Percentiles rank a stretch among this genome's conserved stretches.
Evolutionary conservation across 2,797 vertebrate genomes (phyloP).

Genomic region (Pelochelys cantorii): DNA sequence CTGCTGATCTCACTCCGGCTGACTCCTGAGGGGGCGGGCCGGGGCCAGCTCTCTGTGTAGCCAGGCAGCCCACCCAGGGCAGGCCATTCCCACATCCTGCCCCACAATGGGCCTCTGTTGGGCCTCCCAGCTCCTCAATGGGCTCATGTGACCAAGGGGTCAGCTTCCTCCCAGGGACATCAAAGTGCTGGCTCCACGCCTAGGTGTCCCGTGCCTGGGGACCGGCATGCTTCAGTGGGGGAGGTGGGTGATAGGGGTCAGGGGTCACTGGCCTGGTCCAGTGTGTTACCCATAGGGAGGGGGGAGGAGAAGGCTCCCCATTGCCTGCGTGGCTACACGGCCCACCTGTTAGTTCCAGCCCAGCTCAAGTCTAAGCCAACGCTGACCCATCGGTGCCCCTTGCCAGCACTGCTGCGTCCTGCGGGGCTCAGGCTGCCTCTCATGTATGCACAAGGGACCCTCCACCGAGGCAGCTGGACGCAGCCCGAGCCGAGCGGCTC

Average conservation of each 20-base stretch:
- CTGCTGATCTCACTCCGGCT: fast-evolving
- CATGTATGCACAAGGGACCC: not conserved
- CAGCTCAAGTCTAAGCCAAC: not conserved
- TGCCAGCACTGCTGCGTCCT: not conserved
- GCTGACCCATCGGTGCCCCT: not conserved
- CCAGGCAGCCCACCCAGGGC: not conserved
- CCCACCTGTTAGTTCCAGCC: not conserved
- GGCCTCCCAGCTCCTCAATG: fast-evolving
- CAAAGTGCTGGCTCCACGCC: not conserved
- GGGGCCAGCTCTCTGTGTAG: not conserved
- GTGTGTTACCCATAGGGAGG: too few species aligned
- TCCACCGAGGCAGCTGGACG: not conserved
- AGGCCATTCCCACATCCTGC: not conserved
- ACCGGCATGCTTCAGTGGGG: not conserved
- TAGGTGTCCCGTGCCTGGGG: not conserved
- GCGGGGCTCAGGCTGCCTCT: not conserved
- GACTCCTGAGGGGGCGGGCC: not conserved
- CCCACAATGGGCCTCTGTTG: not conserved
- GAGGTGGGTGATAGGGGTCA: not conserved
- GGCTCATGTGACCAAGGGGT: not conserved
- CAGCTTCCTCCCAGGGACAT: not conserved
- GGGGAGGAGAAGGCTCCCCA: not conserved
- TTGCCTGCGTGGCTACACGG: not conserved
- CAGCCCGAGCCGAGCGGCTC: not conserved
- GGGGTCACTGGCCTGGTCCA: not conserved